phyloP scores from a whole-genome alignment of 2,888 invertebrate species.

The Melitaea athalia region DNA sequence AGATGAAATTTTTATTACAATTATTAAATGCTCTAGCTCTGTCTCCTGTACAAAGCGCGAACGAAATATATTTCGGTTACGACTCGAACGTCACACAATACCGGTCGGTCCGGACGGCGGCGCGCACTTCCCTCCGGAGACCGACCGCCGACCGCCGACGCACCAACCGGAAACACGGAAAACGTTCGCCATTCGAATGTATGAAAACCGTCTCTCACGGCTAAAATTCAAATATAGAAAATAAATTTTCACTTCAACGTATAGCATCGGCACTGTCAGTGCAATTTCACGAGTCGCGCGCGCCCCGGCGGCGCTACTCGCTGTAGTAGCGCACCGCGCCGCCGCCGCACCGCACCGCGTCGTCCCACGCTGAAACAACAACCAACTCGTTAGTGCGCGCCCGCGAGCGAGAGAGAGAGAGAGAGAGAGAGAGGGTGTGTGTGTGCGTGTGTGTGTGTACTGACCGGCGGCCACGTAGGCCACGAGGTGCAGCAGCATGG shows the following conservation, averaged over 20 bases:
- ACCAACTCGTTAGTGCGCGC: not conserved
- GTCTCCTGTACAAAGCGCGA: slow-evolving; percentile 50
- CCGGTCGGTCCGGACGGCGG: not conserved
- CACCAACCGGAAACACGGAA: not conserved
- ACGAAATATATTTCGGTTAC: slow-evolving; percentile 24
- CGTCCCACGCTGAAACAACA: slow-evolving; percentile 86
- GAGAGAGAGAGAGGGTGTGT: not conserved
- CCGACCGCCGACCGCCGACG: not conserved
- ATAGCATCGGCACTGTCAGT: not conserved
- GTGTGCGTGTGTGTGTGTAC: too few relatives aligned
- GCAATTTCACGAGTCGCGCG: not conserved
- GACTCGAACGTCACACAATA: slow-evolving; percentile 7
- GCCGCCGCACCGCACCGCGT: slow-evolving; percentile 81
- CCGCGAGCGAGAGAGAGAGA: too few relatives aligned
- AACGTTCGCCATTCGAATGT: not conserved
- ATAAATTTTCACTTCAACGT: slow-evolving; percentile 7
- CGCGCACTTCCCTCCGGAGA: too few relatives aligned
- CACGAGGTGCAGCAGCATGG: slow-evolving; percentile 59
- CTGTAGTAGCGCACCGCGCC: slow-evolving; percentile 76
- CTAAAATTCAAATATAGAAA: not conserved
- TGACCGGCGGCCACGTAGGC: slow-evolving; percentile 68
- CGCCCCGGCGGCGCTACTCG: slow-evolving; percentile 54
- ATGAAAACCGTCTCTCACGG: slow-evolving; percentile 2
- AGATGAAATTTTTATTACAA: slow-evolving; percentile 23
- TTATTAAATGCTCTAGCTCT: slow-evolving; percentile 40